Evolutionary conservation across 2,797 vertebrate genomes (phyloP), one percentile per base, ranked within the genome.

Genomic region (Acropternis orthonyx): DNA sequence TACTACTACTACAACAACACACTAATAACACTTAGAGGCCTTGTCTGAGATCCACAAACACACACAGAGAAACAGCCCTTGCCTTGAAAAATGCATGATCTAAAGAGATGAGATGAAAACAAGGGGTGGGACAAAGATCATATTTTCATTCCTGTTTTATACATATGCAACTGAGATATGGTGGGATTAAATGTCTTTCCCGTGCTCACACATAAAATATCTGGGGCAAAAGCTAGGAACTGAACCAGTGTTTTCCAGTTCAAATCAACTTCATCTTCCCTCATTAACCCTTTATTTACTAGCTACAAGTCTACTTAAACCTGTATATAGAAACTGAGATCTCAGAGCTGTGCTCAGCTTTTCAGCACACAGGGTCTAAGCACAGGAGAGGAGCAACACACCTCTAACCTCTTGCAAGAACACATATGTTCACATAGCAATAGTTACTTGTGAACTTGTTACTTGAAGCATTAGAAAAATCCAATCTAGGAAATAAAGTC

Each of bases 201-300:
- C 88, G 77, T 67, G 80, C 88, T 95, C 89, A 88, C 85, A 95
- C 63, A 94, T 56, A 88, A 95, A 95, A 86, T 93, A 94, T 93
- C 89, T 94, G 71, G 80, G 75, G 80, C 85, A 95, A 88, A 96
- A 96, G 80, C 69, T 79, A 82, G 65, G 73, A 90, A 78, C 11
- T 54, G 67, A 94, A 92, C 34, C 49, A 36, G 54, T 43, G 41
- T 87, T 88, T 95, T 91, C 48, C 63, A 82, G 74, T 84, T 81
- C 59, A 86, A 85, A 73, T 55, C 58, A 78, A 66, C 46, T 78
- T 85, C 2, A 5, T 55, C 37, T 82, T 92, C 80, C 14, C 49
- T 74, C 67, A 58, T 82, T 95, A 96, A 90, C 88, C 82, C 83
- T 89, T 17, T n/a, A 46, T 36, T 91, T 32, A 55, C 81, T 44